Evolutionary conservation across 2,888 invertebrate species (phyloP), one percentile per base, ranked within the genome.

Genomic region (Lymantria monacha): DNA sequence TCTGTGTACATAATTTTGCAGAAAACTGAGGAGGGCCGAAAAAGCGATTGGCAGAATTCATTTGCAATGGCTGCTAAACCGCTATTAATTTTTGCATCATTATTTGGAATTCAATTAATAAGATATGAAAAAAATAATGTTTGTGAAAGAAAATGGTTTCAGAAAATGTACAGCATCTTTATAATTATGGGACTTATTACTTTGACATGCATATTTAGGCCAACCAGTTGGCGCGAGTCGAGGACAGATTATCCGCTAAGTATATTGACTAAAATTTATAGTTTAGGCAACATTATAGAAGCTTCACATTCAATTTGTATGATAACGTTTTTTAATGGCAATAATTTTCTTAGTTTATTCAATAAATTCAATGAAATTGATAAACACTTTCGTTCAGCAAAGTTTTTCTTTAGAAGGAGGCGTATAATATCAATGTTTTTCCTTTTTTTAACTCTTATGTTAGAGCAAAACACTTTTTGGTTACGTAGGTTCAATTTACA

Each of bases 181-280:
- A 15, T 79, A 9, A 64, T 81, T 30, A 12, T 44, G 13, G 22
- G 49, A 15, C 60, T 73, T 12, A 14, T 69, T 1, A 36, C 55
- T 9, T 14, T 69, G 0, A 56, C 63, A 1, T 11, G 55, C 5
- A 57, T 66, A 11, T 38, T 78, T 0, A 67, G 42, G 13, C 79
- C 81, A 0, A 50, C 48, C 0, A 76, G 74, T 53, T 81, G 79
- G 81, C 51, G 47, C 0, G 65, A 72, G 3, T 76, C 78, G 0
- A 70, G 53, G 44, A 49, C 66, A 10, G 85, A 85, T 47, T 48
- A 77, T 3, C 85, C 85, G 0, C 53, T 85, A 3, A 77, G 79
- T 36, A 63, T 82, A 30, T 48, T 84, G 12, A 76, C 81, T 0
- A 81, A 72, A 70, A 61, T 60, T 2, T 82, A 65, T 45, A 68